phyloP scores from a whole-genome alignment of 1,140 invertebrate genomes.

The Brachionus rubens region DNA sequence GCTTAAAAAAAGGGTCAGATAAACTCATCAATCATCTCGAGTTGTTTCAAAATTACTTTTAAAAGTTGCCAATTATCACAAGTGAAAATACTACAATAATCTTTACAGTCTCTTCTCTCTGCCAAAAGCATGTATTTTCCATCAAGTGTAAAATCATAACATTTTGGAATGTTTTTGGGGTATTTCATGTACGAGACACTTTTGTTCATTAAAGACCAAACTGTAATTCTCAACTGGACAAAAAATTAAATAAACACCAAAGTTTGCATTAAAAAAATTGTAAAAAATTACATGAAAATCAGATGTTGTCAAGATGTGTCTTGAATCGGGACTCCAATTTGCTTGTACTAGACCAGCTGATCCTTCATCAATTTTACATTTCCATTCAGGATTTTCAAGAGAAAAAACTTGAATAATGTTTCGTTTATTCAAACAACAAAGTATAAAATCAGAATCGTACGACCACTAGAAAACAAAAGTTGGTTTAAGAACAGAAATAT shows the following conservation, averaged over 20 bases:
- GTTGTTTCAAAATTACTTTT: slow-evolving; percentile 52
- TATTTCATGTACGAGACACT: slow-evolving; percentile 62
- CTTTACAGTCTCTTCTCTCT: slow-evolving; percentile 61
- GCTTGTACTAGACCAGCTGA: slow-evolving; percentile 59
- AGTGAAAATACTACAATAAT: slow-evolving; percentile 61
- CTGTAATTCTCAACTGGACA: slow-evolving; percentile 59
- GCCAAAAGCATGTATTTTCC: slow-evolving; percentile 62
- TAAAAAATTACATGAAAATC: slow-evolving; percentile 58
- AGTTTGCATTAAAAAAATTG: not conserved
- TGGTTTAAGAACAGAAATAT: no score
- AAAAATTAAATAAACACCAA: no score
- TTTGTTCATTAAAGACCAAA: slow-evolving; percentile 62
- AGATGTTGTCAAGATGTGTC: slow-evolving; percentile 62
- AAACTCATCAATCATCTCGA: not conserved
- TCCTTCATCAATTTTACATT: slow-evolving; percentile 63
- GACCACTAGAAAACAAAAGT: slow-evolving; percentile 57
- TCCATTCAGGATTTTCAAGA: slow-evolving; percentile 61
- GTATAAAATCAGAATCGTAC: slow-evolving; percentile 59
- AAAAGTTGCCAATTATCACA: slow-evolving; percentile 60
- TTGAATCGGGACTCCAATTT: slow-evolving; percentile 61
- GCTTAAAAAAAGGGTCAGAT: slow-evolving; percentile 49
- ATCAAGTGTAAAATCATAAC: slow-evolving; percentile 57
- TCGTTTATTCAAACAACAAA: slow-evolving; percentile 61
- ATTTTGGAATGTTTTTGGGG: slow-evolving; percentile 60
- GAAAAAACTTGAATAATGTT: slow-evolving; percentile 60